Evolutionary conservation across 1,140 invertebrate species (phyloP).

Genomic region (Nephila pilipes): DNA sequence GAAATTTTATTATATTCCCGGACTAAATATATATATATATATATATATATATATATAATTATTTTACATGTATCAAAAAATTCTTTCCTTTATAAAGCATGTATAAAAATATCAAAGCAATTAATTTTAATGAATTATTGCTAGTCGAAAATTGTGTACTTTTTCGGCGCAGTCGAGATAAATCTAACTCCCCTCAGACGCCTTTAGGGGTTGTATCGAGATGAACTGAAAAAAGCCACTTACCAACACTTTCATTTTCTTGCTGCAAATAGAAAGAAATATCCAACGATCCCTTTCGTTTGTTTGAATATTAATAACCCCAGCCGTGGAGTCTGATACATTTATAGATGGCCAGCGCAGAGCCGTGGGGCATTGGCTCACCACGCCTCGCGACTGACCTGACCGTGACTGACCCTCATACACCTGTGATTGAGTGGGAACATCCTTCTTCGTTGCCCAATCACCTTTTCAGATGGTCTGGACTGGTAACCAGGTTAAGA

Average conservation of each 20-base stretch:
- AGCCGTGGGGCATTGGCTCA: not conserved
- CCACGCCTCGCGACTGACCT: conserved; percentile 18
- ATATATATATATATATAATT: too few relatives aligned
- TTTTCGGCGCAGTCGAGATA: too few relatives aligned
- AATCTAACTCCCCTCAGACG: too few relatives aligned
- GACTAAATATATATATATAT: too few relatives aligned
- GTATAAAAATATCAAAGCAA: too few relatives aligned
- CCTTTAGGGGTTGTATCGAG: too few relatives aligned
- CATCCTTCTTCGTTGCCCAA: not conserved
- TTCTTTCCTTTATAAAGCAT: too few relatives aligned
- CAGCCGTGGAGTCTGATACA: not conserved
- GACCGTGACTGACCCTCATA: not conserved
- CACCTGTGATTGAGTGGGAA: not conserved
- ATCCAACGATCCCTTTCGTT: not conserved
- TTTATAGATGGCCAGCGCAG: conserved; percentile 13
- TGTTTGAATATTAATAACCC: not conserved
- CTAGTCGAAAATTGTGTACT: too few relatives aligned
- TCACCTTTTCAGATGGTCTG: not conserved
- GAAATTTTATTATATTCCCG: too few relatives aligned
- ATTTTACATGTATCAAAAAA: too few relatives aligned
- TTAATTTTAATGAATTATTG: too few relatives aligned
- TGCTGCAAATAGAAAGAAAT: not conserved
- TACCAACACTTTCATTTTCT: conserved; percentile 16
- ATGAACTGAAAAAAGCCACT: not conserved
- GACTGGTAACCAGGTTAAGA: not conserved